phyloP scores from a whole-genome alignment of 2,888 invertebrate species.

The Calliphora vomitoria region DNA sequence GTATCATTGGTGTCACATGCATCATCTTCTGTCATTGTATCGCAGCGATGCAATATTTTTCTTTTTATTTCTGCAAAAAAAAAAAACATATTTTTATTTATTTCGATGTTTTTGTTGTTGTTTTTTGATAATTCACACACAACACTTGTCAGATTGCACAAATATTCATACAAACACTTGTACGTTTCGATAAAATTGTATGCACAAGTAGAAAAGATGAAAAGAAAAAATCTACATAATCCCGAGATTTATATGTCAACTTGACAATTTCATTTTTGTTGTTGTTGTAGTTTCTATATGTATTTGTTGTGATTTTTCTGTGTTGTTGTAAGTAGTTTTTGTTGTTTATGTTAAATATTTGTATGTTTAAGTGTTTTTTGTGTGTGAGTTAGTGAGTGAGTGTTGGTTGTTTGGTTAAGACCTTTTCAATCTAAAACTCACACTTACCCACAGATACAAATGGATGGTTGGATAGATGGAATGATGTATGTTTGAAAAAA shows the following conservation, averaged over 20 bases:
- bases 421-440: slow-evolving; percentile 62
- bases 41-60: slow-evolving; percentile 47
- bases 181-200: slow-evolving; percentile 52
- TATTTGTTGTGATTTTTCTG: slow-evolving; percentile 40
- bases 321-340: slow-evolving; percentile 37
- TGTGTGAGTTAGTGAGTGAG: slow-evolving; percentile 17
- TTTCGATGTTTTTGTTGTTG: slow-evolving; percentile 4
- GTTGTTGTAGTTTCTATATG: background rate
- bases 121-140: slow-evolving; percentile 71
- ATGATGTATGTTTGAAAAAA: slow-evolving; percentile 22
- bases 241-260: slow-evolving; percentile 83
- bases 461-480: slow-evolving; percentile 17
- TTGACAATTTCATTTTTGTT: slow-evolving; percentile 82
- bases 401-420: slow-evolving; percentile 55
- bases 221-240: slow-evolving; percentile 75
- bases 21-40: slow-evolving; percentile 59
- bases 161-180: slow-evolving; percentile 27
- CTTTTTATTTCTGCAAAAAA: slow-evolving; percentile 45
- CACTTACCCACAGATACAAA: slow-evolving; percentile 41
- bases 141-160: slow-evolving; percentile 72
- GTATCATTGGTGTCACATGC: slow-evolving; percentile 67
- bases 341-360: slow-evolving; percentile 44
- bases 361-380: slow-evolving; percentile 26
- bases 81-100: slow-evolving; percentile 21
- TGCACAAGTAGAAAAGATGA: slow-evolving; percentile 57